Conservation (phyloP, 1,140 invertebrate genomes). For the Nixonia krombeini region DNA sequence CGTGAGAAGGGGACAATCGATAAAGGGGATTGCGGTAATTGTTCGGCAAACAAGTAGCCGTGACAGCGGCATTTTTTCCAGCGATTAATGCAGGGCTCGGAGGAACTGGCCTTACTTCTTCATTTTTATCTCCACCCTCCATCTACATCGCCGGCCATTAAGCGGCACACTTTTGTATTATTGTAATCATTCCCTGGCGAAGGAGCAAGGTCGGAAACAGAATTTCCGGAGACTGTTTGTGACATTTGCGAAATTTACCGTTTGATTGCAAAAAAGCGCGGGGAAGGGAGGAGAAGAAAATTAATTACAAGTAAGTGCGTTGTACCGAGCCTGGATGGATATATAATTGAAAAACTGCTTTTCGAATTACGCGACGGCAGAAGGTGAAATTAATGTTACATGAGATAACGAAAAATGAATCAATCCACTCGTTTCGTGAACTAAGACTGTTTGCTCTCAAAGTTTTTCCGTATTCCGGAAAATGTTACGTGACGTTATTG, state of each 20-base stretch:
- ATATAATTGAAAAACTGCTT: not conserved
- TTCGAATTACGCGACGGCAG: not conserved
- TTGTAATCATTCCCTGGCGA: conserved; percentile 21
- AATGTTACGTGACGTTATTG: no score
- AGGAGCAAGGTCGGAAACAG: conserved; percentile 5
- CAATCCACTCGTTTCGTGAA: no score
- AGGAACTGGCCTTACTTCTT: conserved; percentile 2
- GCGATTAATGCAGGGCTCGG: not conserved
- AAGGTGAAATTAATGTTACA: not conserved
- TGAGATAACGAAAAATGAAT: no score
- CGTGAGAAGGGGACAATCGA: no score
- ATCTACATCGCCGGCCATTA: conserved; percentile 6
- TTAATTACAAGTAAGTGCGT: conserved; percentile 14
- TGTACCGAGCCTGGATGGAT: not conserved
- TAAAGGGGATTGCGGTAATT: no score
- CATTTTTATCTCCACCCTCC: conserved; percentile 7
- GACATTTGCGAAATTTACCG: conserved; percentile 21
- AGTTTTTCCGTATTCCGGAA: no score
- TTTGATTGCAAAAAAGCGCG: conserved; percentile 18
- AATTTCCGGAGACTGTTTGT: conserved; percentile 20
- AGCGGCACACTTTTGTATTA: conserved; percentile 16
- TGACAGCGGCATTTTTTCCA: not conserved
- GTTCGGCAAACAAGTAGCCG: not conserved
- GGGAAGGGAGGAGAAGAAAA: conserved; percentile 5
- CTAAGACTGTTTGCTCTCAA: no score